Percentiles rank a stretch among this genome's conserved stretches.
These are phyloP conservation scores for Sarcophaga bullata DNA, from an alignment of 1,140 invertebrate genomes.

Conservation along the genomic window DNA sequence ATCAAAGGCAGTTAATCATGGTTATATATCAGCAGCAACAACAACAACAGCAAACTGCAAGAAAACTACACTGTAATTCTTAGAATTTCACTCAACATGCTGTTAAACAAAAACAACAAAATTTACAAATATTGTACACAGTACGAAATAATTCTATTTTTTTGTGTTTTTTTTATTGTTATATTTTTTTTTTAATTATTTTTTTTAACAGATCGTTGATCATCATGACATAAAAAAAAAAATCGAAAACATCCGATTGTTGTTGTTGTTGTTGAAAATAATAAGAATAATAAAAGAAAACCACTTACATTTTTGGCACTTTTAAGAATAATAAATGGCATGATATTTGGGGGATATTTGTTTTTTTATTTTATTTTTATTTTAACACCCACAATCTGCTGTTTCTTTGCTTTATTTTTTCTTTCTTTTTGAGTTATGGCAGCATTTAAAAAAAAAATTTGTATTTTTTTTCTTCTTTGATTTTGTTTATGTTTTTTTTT, in stretches of 20 bases:
- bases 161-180: background rate
- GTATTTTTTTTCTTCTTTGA: background rate
- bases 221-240: background rate
- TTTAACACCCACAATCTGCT: slow-evolving; percentile 8
- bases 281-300: background rate
- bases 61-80: background rate
- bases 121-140: background rate
- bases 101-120: background rate
- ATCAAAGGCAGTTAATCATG: background rate
- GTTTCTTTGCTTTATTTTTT: too few relatives aligned
- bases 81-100: background rate
- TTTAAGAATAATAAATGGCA: slow-evolving; percentile 27
- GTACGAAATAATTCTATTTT: background rate
- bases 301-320: slow-evolving; percentile 26
- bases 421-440: background rate
- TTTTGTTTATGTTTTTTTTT: background rate
- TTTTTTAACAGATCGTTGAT: background rate
- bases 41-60: background rate
- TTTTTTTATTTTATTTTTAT: background rate
- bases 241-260: too few relatives aligned
- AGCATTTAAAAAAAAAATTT: slow-evolving; percentile 17
- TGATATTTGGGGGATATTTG: background rate
- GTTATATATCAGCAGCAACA: background rate
- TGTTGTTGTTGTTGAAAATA: too few relatives aligned
- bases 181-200: background rate